These are phyloP conservation scores for Carlito syrichta DNA, from an alignment of 2,113 vertebrate genomes.

Conservation along the genomic window DNA sequence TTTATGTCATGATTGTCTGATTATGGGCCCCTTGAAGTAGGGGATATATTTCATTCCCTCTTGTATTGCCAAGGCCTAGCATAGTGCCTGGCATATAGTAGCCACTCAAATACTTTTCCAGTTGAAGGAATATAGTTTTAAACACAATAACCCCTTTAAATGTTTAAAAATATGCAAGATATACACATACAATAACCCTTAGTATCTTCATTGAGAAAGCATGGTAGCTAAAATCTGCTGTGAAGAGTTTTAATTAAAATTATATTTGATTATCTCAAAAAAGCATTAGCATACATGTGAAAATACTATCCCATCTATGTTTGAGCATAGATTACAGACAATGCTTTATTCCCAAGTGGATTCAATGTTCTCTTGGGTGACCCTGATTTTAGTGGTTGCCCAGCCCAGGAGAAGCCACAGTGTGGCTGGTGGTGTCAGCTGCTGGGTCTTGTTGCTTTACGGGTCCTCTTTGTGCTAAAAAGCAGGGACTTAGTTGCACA, in stretches of 20 bases:
- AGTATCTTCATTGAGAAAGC: background rate
- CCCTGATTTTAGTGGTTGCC: background rate
- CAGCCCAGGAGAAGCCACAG: background rate
- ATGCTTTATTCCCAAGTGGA: background rate
- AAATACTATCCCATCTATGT: background rate
- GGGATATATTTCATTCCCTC: background rate
- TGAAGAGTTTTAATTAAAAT: background rate
- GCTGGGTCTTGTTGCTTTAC: background rate
- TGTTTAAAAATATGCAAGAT: background rate
- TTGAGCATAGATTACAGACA: background rate
- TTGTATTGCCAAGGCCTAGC: background rate
- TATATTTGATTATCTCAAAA: background rate
- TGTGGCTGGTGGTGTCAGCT: background rate
- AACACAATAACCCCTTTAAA: background rate
- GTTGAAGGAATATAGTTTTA: background rate
- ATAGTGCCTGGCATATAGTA: background rate
- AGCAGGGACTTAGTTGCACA: background rate
- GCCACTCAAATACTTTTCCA: background rate
- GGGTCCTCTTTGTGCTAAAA: background rate
- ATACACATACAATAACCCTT: background rate
- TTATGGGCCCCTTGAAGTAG: background rate
- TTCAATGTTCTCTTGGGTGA: background rate
- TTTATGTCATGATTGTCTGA: background rate
- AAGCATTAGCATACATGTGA: background rate
- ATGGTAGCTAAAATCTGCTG: background rate